Evolutionary conservation across 2,113 vertebrate species (phyloP), one percentile per base, ranked within the genome.

Genomic region (Neotoma lepida): DNA sequence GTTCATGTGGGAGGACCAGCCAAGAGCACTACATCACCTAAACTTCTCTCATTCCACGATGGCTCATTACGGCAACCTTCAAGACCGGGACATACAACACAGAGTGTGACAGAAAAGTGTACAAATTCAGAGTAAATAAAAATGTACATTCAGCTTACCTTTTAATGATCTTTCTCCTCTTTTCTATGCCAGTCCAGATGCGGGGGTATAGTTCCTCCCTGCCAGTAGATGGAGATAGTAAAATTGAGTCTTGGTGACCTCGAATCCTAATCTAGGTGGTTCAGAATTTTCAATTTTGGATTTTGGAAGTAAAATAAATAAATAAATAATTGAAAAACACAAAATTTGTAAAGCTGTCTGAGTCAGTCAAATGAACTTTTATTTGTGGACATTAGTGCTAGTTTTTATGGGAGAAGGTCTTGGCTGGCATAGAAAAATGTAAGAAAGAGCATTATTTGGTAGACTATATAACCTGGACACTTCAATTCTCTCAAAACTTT

Each of bases 121-220:
- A 80, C 94, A 92, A 68, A 71, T 82, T 89, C 74, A 96, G 76
- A 96, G 81, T 78, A 96, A 94, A 96, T 94, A 93, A 94, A 95
- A 97, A 96, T 15, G 91, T 96, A 90, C 17, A 2, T 86, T 96
- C 70, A 56, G 96, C 97, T 97, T 97, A 97, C 97, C 97, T 97
- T 97, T 97, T 91, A 97, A 97, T 97, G 96, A 88, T 96, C 97
- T 97, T 97, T 97, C 97, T 97, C 96, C 94, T 97, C 96, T 97
- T 97, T 97, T 96, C 97, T 97, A 97, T 97, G 97, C 97, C 97
- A 97, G 97, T 97, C 97, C 97, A 97, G 96, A 97, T 86, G 97
- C 91, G 84, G 96, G 97, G 96, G 94, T 93, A 96, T 94, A 97
- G 96, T 97, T 97, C 97, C 93, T 97, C 95, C 97, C 97, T 97